Percentiles rank a stretch among this genome's conserved stretches.
Conservation (phyloP, 2,113 vertebrate species). For the Sapajus apella region DNA sequence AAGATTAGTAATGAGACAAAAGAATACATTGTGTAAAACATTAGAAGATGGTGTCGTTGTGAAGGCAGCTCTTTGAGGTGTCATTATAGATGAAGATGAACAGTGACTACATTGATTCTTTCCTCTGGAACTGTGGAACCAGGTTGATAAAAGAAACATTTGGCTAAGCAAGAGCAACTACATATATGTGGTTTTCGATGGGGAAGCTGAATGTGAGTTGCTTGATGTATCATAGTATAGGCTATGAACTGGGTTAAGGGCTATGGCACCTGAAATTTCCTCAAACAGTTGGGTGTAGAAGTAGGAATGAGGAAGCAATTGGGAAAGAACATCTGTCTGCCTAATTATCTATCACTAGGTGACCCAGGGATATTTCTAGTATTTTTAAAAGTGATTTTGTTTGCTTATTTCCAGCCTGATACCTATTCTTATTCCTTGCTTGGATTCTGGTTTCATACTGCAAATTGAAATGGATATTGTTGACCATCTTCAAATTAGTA, state of each 20-base stretch:
- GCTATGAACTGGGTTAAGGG: neutral
- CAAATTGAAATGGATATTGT: neutral
- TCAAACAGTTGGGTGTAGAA: neutral
- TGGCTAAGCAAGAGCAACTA: neutral
- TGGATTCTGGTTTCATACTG: neutral
- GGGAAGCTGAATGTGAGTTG: neutral
- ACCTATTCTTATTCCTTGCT: neutral
- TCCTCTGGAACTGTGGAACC: neutral
- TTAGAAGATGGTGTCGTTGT: conserved; percentile 55
- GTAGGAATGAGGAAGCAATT: neutral
- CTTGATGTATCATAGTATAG: neutral
- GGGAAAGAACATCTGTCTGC: neutral
- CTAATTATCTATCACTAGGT: neutral
- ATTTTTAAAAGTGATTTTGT: neutral
- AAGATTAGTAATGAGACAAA: conserved; percentile 66
- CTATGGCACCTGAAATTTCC: neutral
- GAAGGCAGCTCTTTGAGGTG: conserved; percentile 52
- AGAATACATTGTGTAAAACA: conserved; percentile 26
- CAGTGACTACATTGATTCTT: conserved; percentile 34
- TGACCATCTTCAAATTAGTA: neutral
- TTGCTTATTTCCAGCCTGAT: neutral
- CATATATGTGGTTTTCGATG: neutral
- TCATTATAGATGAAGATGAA: conserved; percentile 25
- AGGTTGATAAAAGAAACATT: conserved; percentile 18
- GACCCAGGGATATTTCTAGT: neutral